Conservation (phyloP, 2,797 vertebrate species). For the Cuniculus paca region DNA sequence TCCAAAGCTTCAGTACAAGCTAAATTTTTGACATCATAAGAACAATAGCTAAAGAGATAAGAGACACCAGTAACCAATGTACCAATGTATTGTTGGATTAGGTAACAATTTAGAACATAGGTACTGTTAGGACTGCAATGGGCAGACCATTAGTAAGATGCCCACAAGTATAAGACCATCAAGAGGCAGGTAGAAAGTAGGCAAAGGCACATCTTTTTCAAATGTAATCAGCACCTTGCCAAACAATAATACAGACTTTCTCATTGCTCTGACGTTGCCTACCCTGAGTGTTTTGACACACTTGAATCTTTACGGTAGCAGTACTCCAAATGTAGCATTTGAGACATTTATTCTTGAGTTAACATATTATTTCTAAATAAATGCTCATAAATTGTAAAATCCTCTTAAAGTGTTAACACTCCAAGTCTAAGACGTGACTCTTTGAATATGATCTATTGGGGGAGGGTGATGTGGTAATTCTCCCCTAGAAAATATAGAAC, state of each 20-base stretch:
- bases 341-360: background rate
- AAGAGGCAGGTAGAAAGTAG: background rate
- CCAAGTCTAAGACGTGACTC: background rate
- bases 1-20: background rate
- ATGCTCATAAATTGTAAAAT: background rate
- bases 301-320: background rate
- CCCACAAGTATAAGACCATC: background rate
- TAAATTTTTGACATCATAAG: background rate
- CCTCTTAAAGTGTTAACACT: background rate
- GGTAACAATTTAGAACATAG: background rate
- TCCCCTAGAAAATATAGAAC: background rate
- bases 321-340: background rate
- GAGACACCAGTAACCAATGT: background rate
- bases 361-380: background rate
- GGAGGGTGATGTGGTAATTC: background rate
- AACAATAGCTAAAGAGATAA: background rate
- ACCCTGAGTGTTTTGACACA: background rate
- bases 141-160: background rate
- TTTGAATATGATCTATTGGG: background rate
- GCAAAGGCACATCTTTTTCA: background rate
- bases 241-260: background rate
- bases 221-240: background rate
- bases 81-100: background rate
- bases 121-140: background rate
- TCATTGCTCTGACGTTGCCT: background rate